Base-by-base conservation (phyloP, 2,113 vertebrate genomes). In the Nanorana parkeri region DNA sequence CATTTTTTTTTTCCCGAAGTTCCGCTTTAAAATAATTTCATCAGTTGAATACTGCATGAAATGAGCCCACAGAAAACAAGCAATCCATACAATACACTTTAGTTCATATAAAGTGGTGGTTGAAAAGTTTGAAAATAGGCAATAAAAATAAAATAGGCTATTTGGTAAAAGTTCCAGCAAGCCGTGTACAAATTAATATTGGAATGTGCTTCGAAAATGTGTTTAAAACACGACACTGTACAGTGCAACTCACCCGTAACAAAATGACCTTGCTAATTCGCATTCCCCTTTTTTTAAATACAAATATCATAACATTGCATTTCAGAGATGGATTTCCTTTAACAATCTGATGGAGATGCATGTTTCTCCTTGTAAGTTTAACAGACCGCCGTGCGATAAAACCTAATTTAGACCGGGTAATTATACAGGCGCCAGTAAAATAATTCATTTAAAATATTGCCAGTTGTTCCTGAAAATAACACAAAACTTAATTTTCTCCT, bases 391-490 rank as follows among this genome's bases (percentile, higher is more conserved):
- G 15, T 0, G n/a, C 17, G 15, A 68, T 68, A n/a, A 79, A 55
- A 79, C 17, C 61, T 68, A 79, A 79, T 79, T 68, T 68, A 13
- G 21, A 68, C 16, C 28, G 1, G 4, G n/a, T 58, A 79, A 79
- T 68, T 79, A 79, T 68, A 58, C n/a, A 41, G 55, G 54, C 26
- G 16, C 13, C 54, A 68, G 64, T 29, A 21, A 67, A 32, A 68
- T 79, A 56, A 79, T 79, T 79, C 29, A 58, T 36, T 68, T 68
- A 79, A 67, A 65, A 68, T 68, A 52, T 68, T 79, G 41, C 51
- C 52, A 68, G 47, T 79, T 68, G 64, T 41, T 73, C 65, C 68
- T 65, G 60, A 41, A 82, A 75, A 82, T 41, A 56, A 75, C 8
- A 17, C 15, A 66, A 56, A 82, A 58, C 69, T n/a, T 66, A 29